A percentile compares a stretch with the other conserved stretches of the same genome.
Conservation (phyloP, 2,888 invertebrate genomes). For the Sylvicola cinctus region DNA sequence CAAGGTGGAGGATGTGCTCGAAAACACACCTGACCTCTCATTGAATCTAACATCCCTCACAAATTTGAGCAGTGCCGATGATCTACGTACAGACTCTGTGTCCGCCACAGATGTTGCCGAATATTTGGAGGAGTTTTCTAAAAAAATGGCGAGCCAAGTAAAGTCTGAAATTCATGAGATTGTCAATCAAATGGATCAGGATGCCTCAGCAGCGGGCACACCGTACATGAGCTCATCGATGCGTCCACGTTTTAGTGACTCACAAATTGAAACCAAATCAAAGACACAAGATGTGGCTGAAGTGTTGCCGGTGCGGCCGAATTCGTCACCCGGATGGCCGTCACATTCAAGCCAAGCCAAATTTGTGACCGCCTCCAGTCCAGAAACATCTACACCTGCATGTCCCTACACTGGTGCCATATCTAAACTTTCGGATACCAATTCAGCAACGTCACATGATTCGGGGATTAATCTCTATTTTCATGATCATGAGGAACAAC, state of each 20-base stretch:
- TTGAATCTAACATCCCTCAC: conserved; percentile 7
- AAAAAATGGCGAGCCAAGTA: conserved; percentile 59
- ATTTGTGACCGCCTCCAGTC: conserved; percentile 7
- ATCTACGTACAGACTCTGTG: conserved; percentile 43
- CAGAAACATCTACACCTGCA: conserved; percentile 9
- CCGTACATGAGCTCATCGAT: background rate
- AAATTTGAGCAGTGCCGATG: conserved; percentile 33
- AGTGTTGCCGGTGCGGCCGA: conserved; percentile 5
- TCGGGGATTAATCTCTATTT: conserved; percentile 58
- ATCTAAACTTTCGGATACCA: conserved; percentile 27
- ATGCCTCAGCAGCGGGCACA: conserved; percentile 30
- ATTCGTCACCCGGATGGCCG: conserved; percentile 8
- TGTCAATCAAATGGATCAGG: conserved; percentile 50
- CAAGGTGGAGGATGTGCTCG: conserved; percentile 56
- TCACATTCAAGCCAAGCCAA: background rate
- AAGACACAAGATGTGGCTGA: conserved; percentile 7
- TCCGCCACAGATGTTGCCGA: conserved; percentile 57
- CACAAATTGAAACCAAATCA: background rate
- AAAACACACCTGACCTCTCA: conserved; percentile 35
- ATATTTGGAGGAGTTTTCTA: conserved; percentile 56
- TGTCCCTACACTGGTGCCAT: conserved; percentile 11
- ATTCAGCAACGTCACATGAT: conserved; percentile 39
- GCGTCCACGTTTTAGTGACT: conserved; percentile 8
- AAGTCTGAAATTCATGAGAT: conserved; percentile 57
- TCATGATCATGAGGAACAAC: conserved; percentile 40